phyloP scores from a whole-genome alignment of 2,797 vertebrate genomes.

The Helostoma temminkii region DNA sequence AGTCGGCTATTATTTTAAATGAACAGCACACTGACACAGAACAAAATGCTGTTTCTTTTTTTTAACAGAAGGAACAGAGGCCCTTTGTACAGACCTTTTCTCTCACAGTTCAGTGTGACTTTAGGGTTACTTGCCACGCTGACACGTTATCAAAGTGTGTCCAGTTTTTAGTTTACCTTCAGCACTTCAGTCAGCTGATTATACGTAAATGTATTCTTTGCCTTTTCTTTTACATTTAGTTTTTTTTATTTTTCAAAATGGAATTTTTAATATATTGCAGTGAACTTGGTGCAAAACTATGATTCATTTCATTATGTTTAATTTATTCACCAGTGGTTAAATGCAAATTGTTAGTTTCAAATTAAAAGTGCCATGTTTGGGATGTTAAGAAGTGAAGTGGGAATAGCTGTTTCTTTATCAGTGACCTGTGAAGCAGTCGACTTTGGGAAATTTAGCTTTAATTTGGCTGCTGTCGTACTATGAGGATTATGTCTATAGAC shows the following conservation, averaged over 20 bases:
- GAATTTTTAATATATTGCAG: slow-evolving; percentile 52
- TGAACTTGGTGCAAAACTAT: slow-evolving; percentile 24
- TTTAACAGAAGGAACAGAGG: slow-evolving; percentile 20
- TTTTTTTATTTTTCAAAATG: slow-evolving; percentile 44
- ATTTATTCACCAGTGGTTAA: slow-evolving; percentile 44
- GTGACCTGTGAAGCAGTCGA: slow-evolving; percentile 18
- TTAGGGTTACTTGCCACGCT: slow-evolving; percentile 11
- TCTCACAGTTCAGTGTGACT: slow-evolving; percentile 25
- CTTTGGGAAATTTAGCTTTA: slow-evolving; percentile 51
- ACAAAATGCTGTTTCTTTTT: slow-evolving; percentile 3
- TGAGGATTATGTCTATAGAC: slow-evolving; percentile 56
- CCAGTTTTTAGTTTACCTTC: slow-evolving; percentile 8
- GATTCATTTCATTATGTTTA: slow-evolving; percentile 39
- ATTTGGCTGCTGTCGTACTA: slow-evolving; percentile 61
- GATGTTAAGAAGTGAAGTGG: slow-evolving; percentile 22
- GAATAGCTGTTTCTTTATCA: neutral
- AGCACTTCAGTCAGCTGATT: slow-evolving; percentile 33
- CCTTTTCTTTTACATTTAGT: slow-evolving; percentile 29
- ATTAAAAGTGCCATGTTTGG: slow-evolving; percentile 59
- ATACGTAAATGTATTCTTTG: slow-evolving; percentile 22
- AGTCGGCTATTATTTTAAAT: slow-evolving; percentile 57
- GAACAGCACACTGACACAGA: slow-evolving; percentile 26
- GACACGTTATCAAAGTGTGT: slow-evolving; percentile 13
- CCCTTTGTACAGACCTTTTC: slow-evolving; percentile 1
- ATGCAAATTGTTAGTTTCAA: slow-evolving; percentile 31